Conservation (phyloP, 2,797 vertebrate genomes). For the Sebastes reedi region DNA sequence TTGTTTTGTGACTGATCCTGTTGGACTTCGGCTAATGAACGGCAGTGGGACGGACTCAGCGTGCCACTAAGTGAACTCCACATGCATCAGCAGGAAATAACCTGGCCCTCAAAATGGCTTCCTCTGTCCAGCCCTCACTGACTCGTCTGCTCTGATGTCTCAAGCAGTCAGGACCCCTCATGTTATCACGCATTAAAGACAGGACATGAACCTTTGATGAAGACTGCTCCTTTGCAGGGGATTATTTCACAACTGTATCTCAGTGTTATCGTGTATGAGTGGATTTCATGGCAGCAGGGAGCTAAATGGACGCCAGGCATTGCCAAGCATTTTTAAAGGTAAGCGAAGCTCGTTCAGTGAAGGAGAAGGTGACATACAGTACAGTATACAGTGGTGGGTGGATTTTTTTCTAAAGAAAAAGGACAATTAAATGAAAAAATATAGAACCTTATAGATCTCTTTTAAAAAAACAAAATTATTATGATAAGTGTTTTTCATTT, state of each 20-base stretch:
- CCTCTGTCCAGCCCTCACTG: constrained; percentile 45
- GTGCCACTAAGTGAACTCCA: constrained; percentile 41
- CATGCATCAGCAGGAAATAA: constrained; percentile 50
- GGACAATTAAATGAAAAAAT: constrained; percentile 81
- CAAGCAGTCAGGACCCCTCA: constrained; percentile 59
- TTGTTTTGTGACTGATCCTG: constrained; percentile 71
- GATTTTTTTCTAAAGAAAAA: constrained; percentile 77
- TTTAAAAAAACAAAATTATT: constrained; percentile 81
- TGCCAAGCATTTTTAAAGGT: constrained; percentile 76
- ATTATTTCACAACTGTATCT: constrained; percentile 78
- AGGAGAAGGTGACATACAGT: constrained; percentile 57
- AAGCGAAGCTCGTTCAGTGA: constrained; percentile 70
- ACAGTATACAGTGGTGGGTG: constrained; percentile 60
- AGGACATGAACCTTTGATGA: constrained; percentile 68
- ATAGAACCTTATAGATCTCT: constrained; percentile 85
- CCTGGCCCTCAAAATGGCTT: constrained; percentile 58
- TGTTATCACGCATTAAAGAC: constrained; percentile 56
- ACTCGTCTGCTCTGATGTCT: constrained; percentile 52
- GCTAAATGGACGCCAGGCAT: constrained; percentile 65
- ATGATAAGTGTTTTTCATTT: constrained; percentile 84
- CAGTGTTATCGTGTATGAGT: constrained; percentile 75
- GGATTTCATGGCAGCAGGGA: constrained; percentile 72
- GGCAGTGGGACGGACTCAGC: constrained; percentile 23
- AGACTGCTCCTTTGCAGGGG: constrained; percentile 71
- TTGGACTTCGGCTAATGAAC: constrained; percentile 58